Evolutionary conservation across 1,140 invertebrate genomes (phyloP).

Genomic region (Neodiprion virginianus): DNA sequence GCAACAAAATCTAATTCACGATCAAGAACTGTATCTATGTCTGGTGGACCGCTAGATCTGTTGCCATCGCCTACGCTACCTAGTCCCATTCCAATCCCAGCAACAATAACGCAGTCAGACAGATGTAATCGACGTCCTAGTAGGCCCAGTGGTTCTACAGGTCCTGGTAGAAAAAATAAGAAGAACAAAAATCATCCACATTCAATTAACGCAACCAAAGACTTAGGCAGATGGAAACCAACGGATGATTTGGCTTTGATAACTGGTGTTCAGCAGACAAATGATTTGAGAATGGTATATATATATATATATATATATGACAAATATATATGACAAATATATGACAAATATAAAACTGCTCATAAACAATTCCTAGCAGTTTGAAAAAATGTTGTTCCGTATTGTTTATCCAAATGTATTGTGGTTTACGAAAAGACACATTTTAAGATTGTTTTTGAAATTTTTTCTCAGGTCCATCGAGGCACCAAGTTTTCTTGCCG

Average conservation of each 20-base stretch:
- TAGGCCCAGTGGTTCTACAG: conserved; percentile 50
- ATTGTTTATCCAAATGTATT: not conserved
- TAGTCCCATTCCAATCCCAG: conserved; percentile 53
- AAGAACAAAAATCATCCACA: conserved; percentile 59
- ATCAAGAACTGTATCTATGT: conserved; percentile 60
- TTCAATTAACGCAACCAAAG: conserved; percentile 70
- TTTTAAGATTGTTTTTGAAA: not conserved
- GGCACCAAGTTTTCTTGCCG: conserved; percentile 96
- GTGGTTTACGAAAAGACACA: not conserved
- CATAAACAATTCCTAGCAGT: not conserved
- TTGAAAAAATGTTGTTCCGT: not conserved
- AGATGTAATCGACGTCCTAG: conserved; percentile 47
- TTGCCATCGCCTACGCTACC: conserved; percentile 49
- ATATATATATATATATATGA: not conserved
- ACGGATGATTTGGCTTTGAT: conserved; percentile 95
- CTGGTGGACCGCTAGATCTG: conserved; percentile 54
- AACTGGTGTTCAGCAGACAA: conserved; percentile 90
- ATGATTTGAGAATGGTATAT: conserved; percentile 56
- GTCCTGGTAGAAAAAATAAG: conserved; percentile 55
- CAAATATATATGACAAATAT: not conserved
- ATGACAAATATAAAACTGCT: not conserved
- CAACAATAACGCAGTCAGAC: conserved; percentile 48
- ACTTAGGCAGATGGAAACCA: conserved; percentile 95
- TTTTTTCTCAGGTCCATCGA: conserved; percentile 76
- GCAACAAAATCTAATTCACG: conserved; percentile 66